phyloP scores from a whole-genome alignment of 2,888 invertebrate genomes.

The Lobophora halterata region DNA sequence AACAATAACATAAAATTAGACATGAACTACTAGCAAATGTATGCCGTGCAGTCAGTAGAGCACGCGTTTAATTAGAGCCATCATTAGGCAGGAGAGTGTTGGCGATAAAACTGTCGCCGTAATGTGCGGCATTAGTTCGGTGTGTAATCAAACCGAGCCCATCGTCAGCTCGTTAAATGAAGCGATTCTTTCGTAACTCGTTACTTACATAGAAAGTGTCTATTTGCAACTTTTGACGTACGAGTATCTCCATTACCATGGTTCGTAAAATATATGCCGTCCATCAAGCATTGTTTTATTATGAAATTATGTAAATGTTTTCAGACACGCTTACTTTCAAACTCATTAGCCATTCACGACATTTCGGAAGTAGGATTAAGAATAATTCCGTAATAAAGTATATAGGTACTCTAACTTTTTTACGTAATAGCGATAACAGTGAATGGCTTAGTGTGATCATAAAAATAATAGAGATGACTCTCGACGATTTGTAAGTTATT shows the following conservation, averaged over 20 bases:
- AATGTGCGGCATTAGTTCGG: constrained; percentile 49
- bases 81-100: constrained; percentile 12
- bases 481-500: constrained; percentile 26
- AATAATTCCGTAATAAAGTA: constrained; percentile 44
- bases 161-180: constrained; percentile 62
- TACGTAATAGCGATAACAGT: constrained; percentile 42
- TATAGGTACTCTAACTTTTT: constrained; percentile 42
- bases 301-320: constrained; percentile 24
- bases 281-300: constrained; percentile 19
- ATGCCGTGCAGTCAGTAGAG: constrained; percentile 3
- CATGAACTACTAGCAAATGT: too few relatives aligned
- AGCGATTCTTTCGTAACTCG: constrained; percentile 69
- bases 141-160: constrained; percentile 55
- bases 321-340: constrained; percentile 17
- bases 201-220: constrained; percentile 71
- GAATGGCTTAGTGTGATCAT: constrained; percentile 42
- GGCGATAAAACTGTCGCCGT: constrained; percentile 43
- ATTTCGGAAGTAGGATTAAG: constrained; percentile 39
- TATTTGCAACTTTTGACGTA: constrained; percentile 42
- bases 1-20: too few relatives aligned
- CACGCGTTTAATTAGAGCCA: constrained; percentile 11
- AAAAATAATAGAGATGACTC: constrained; percentile 27
- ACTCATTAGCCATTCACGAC: constrained; percentile 23
- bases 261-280: constrained; percentile 27
- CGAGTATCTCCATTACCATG: constrained; percentile 18